Percentiles rank a stretch among this genome's conserved stretches.
Conservation (phyloP, 1,140 invertebrate genomes). For the Goniozus legneri region DNA sequence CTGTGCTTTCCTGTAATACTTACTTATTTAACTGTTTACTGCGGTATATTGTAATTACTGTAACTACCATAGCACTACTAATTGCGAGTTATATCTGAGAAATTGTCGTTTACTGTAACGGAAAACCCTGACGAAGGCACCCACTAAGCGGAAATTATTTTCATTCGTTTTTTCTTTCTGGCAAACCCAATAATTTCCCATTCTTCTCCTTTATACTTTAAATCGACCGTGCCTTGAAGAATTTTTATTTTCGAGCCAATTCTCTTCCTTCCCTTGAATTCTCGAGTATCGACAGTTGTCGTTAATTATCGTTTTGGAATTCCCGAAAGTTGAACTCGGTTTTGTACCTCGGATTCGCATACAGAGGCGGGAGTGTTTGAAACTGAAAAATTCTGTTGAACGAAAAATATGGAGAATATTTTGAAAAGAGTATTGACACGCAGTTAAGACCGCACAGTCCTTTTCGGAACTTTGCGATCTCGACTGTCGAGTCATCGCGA, state of each 20-base stretch:
- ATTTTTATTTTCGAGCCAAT: conserved; percentile 4
- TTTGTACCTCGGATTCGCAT: conserved; percentile 45
- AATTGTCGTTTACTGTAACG: conserved; percentile 53
- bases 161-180: conserved; percentile 7
- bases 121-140: conserved; percentile 55
- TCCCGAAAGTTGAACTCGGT: conserved; percentile 24
- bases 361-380: no score
- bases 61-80: conserved; percentile 52
- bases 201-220: not conserved
- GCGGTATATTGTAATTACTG: conserved; percentile 53
- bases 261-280: no score
- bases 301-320: no score
- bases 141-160: conserved; percentile 39
- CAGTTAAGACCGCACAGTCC: conserved; percentile 19
- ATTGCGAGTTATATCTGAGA: conserved; percentile 54
- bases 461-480: conserved; percentile 14
- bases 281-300: no score
- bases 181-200: conserved; percentile 4
- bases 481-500: conserved; percentile 31
- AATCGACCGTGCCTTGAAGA: not conserved
- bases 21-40: conserved; percentile 53
- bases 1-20: conserved; percentile 50
- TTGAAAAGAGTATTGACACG: conserved; percentile 44
- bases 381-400: conserved; percentile 48
- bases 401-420: conserved; percentile 48